phyloP scores from a whole-genome alignment of 2,888 invertebrate genomes.

The Aporophyla nigra region DNA sequence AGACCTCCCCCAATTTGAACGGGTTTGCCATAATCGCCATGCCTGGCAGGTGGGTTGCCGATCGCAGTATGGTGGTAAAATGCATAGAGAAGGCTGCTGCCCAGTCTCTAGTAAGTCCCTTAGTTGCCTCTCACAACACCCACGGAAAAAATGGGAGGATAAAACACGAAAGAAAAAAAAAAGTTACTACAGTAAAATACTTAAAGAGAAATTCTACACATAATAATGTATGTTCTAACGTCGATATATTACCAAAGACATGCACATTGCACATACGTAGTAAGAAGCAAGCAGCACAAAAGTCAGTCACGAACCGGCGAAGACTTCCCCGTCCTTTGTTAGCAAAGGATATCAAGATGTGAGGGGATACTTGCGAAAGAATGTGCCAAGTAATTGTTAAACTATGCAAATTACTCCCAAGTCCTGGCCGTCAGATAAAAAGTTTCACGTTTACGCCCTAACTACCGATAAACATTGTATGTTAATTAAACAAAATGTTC shows the following conservation, averaged over 20 bases:
- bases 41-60: too few relatives aligned
- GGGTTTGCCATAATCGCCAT: too few relatives aligned
- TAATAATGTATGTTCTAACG: background rate
- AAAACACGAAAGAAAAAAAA: background rate
- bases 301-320: conserved; percentile 61
- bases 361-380: conserved; percentile 75
- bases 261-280: conserved; percentile 29
- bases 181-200: background rate
- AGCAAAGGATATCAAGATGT: conserved; percentile 67
- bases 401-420: conserved; percentile 84
- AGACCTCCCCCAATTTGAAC: too few relatives aligned
- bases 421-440: conserved; percentile 64
- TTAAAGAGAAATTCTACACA: background rate
- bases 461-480: conserved; percentile 74
- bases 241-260: conserved; percentile 33
- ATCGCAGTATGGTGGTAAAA: too few relatives aligned
- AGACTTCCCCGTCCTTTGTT: conserved; percentile 62
- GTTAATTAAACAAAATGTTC: conserved; percentile 78
- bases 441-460: conserved; percentile 71
- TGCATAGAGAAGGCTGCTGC: too few relatives aligned
- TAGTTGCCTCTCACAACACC: too few relatives aligned
- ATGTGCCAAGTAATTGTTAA: conserved; percentile 86
- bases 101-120: too few relatives aligned
- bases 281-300: conserved; percentile 24
- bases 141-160: too few relatives aligned